Evolutionary conservation across 2,113 vertebrate species (phyloP), one percentile per base, ranked within the genome.

Genomic region (Natator depressus): DNA sequence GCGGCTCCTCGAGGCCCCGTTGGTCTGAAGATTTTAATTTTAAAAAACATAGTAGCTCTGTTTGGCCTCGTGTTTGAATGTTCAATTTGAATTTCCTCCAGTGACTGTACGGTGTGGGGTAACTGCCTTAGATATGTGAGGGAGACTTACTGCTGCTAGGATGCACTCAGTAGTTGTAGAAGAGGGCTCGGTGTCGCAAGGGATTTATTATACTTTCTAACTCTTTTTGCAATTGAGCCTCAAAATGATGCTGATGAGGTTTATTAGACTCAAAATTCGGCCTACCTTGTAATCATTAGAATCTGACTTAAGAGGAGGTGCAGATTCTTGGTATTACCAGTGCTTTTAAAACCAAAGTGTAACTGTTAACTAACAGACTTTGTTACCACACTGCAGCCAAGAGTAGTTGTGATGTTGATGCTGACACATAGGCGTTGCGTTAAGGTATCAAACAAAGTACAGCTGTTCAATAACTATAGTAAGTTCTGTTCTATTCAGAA

Each of bases 401-500:
- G 0, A 0, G 0, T 22, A 3, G 7, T 9, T 4, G 57, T 1
- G 59, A 2, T 25, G 62, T 22, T 57, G 82, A 13, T 10, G 83
- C 90, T 19, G 65, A 17, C 19, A 2, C 93, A 84, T 14, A 27
- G 87, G 1, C 1, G 54, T 20, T 6, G 2, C 1, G 1, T 5
- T 49, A 19, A 42, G 82, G 5, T 91, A 80, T 94, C 96, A 89
- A 31, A 51, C 0, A 0, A 94, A 80, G 1, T 53, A 50, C 14
- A 8, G 4, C 38, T 14, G 0, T 38, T 79, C 72, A 19, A 49
- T 17, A 47, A 35, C 82, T 42, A 2, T 49, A 29, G 11, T 3
- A 2, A 31, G 1, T 4, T 38, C 1, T 3, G 27, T 2, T 35
- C 25, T 59, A 1, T 14, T 49, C 79, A 16, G 89, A 29, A 25